Percentiles rank a stretch among this genome's conserved stretches.
phyloP scores from a whole-genome alignment of 2,888 invertebrate species.

The Willowsia nigromaculata region DNA sequence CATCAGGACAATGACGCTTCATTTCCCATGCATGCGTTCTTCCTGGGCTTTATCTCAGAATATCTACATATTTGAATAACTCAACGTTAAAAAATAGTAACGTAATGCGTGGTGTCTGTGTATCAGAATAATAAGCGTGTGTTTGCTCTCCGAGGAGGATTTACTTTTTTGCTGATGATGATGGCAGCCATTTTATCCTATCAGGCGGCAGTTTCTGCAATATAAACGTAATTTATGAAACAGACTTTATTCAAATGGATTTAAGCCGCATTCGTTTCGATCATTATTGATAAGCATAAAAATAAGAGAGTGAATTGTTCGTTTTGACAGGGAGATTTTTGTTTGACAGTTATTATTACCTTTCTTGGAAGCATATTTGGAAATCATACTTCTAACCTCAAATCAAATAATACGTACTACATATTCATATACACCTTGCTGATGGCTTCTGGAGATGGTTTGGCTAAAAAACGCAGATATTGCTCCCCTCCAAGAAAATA shows the following conservation, averaged over 20 bases:
- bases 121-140: too few species aligned
- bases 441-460: too few species aligned
- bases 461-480: too few species aligned
- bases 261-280: background rate
- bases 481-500: too few species aligned
- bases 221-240: background rate
- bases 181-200: background rate
- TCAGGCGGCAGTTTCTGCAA: background rate
- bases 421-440: too few species aligned
- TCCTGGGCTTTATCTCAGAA: background rate
- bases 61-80: background rate
- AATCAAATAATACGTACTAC: background rate
- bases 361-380: background rate
- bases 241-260: background rate
- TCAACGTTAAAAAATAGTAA: too few species aligned
- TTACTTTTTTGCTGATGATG: background rate
- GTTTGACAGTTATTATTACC: conserved; percentile 9
- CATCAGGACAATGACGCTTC: background rate
- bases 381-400: too few species aligned
- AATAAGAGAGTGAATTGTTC: background rate
- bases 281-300: conserved; percentile 31
- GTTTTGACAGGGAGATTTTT: background rate
- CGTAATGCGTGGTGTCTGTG: too few species aligned
- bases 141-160: too few species aligned
- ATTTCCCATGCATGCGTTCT: background rate